A percentile compares a stretch with the other conserved stretches of the same genome.
Evolutionary conservation across 1,140 invertebrate genomes (phyloP).

Genomic region (Drosophila mojavensis): DNA sequence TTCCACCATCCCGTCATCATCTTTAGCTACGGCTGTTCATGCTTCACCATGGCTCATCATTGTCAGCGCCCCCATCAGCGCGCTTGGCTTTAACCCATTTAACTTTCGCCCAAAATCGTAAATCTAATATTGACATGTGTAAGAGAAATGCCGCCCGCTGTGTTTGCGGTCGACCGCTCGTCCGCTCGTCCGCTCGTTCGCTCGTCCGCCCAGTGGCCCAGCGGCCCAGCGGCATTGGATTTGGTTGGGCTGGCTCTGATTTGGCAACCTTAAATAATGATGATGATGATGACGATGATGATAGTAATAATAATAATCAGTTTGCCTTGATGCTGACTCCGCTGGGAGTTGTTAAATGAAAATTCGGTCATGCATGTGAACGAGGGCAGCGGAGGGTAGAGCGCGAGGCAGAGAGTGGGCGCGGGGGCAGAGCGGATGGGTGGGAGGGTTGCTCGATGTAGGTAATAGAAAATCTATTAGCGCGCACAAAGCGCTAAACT

Average conservation of each 20-base stretch:
- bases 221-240: constrained; percentile 57
- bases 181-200: no score
- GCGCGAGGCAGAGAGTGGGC: background rate
- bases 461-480: constrained; percentile 80
- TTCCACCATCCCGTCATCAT: background rate
- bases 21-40: background rate
- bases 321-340: constrained; percentile 64
- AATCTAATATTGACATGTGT: constrained; percentile 74
- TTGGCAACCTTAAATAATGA: constrained; percentile 69
- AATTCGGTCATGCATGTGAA: constrained; percentile 73
- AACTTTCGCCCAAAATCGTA: constrained; percentile 64
- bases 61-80: background rate
- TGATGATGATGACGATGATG: no score
- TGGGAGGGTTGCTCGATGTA: constrained; percentile 8
- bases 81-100: constrained; percentile 58
- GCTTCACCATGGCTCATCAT: background rate
- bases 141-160: constrained; percentile 42
- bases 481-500: constrained; percentile 50
- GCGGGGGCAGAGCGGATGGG: background rate
- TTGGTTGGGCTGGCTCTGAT: constrained; percentile 48
- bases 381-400: constrained; percentile 15
- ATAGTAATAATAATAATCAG: constrained; percentile 75
- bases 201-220: no score
- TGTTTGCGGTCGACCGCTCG: constrained; percentile 30
- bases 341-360: constrained; percentile 75